Percentiles rank a stretch among this genome's conserved stretches.
These are phyloP conservation scores for Mantis religiosa DNA, from an alignment of 2,888 invertebrate genomes.

Conservation along the genomic window DNA sequence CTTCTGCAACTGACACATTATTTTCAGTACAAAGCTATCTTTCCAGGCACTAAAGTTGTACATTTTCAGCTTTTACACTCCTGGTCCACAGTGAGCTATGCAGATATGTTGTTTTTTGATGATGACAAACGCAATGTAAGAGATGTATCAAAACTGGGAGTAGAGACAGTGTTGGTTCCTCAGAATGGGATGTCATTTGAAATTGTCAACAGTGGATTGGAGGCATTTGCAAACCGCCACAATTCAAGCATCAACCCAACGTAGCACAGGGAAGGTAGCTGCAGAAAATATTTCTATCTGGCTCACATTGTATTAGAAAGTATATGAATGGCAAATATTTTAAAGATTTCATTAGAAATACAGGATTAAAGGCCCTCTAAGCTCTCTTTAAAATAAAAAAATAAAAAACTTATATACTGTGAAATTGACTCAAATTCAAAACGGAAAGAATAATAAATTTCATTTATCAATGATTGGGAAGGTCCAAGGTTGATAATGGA, in stretches of 20 bases:
- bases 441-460: no score
- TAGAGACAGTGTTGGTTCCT: constrained; percentile 31
- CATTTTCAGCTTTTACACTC: constrained; percentile 34
- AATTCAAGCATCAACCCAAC: neutral
- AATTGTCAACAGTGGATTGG: neutral
- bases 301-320: no score
- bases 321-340: no score
- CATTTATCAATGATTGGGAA: no score
- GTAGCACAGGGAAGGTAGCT: no score
- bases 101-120: constrained; percentile 32
- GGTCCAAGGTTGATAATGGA: no score
- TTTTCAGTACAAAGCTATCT: constrained; percentile 35
- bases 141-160: constrained; percentile 34
- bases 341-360: no score
- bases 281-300: no score
- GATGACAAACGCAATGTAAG: constrained; percentile 32
- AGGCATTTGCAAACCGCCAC: neutral
- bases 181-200: neutral
- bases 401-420: no score
- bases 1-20: constrained; percentile 33
- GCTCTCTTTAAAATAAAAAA: no score
- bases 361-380: no score
- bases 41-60: constrained; percentile 34
- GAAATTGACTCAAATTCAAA: no score
- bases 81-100: constrained; percentile 26